Evolutionary conservation across 2,888 invertebrate species (phyloP), one percentile per base, ranked within the genome.

Genomic region (Apodemia zela): DNA sequence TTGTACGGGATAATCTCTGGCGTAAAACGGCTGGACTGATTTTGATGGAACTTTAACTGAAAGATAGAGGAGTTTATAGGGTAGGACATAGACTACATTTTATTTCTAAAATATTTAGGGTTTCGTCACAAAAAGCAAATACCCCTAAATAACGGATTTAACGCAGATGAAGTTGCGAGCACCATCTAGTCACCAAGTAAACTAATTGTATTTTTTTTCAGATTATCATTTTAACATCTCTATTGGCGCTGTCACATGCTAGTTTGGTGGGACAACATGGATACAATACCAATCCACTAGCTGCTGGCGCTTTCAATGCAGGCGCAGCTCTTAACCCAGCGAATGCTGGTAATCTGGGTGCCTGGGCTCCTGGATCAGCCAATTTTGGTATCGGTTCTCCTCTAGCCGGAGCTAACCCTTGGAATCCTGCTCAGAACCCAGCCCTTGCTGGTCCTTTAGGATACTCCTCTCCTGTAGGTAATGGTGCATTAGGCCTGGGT

Each of bases 171-270:
- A n/a, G n/a, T n/a, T n/a, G n/a, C n/a, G n/a, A n/a, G n/a, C n/a
- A n/a, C n/a, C 4, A 25, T 3, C 2, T 25, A 25, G 4, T 25
- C 25, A 33, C 8, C 5, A 5, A 42, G 3, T 15, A 5, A 15
- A n/a, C n/a, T n/a, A n/a, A n/a, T 5, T 15, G 13, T 6, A 5
- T 66, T 67, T 35, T 69, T 68, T 72, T 69, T 71, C 81, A 91
- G 91, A 82, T 90, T 63, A 68, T 89, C 67, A 77, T 83, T 61
- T 72, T 92, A 72, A 74, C 84, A 68, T 82, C 87, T 49, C 72
- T 87, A 64, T 79, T 87, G 69, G 85, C 87, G 57, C 81, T 90
- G 8, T 89, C 92, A 54, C 89, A 87, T 68, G 93, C 92, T 33
- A 94, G 94, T 60, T n/a, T 57, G 8, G 15, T n/a, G 8, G 57